Conservation (phyloP, 1,140 invertebrate species). For the Lucilia cuprina region DNA sequence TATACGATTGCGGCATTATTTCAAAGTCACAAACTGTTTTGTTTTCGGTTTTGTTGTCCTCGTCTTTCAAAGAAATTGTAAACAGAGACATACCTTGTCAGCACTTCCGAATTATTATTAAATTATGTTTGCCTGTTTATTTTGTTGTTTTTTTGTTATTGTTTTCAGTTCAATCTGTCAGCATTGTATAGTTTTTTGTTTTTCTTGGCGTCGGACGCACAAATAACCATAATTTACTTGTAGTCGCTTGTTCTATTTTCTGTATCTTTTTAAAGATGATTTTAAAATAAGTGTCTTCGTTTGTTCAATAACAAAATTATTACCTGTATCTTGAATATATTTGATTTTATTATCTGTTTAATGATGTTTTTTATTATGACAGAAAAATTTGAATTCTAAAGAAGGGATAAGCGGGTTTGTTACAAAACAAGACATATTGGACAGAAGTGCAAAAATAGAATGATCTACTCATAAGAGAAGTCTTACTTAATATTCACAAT, state of each 20-base stretch:
- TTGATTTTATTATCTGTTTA: conserved; percentile 24
- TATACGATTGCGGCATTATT: neutral
- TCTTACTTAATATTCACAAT: no score
- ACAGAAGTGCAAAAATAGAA: no score
- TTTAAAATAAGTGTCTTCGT: neutral
- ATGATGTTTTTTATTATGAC: conserved; percentile 27
- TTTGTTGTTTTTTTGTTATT: neutral
- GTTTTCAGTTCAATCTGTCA: neutral
- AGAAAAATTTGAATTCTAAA: neutral
- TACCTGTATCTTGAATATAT: conserved; percentile 4
- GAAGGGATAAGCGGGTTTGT: no score
- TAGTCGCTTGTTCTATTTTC: neutral
- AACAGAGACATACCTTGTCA: conserved; percentile 32
- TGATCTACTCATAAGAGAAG: no score
- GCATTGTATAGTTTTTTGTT: neutral
- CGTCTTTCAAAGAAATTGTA: conserved; percentile 13
- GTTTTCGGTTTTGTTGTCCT: neutral
- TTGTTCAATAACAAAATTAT: neutral
- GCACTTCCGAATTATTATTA: conserved; percentile 31
- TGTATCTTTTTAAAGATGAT: neutral
- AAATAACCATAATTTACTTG: neutral
- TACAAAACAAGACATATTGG: no score
- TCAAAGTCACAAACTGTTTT: neutral
- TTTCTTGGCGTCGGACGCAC: conserved; percentile 14
- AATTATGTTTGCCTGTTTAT: conserved; percentile 19